Evolutionary conservation across 2,797 vertebrate species (phyloP).

Genomic region (Amblyraja radiata): DNA sequence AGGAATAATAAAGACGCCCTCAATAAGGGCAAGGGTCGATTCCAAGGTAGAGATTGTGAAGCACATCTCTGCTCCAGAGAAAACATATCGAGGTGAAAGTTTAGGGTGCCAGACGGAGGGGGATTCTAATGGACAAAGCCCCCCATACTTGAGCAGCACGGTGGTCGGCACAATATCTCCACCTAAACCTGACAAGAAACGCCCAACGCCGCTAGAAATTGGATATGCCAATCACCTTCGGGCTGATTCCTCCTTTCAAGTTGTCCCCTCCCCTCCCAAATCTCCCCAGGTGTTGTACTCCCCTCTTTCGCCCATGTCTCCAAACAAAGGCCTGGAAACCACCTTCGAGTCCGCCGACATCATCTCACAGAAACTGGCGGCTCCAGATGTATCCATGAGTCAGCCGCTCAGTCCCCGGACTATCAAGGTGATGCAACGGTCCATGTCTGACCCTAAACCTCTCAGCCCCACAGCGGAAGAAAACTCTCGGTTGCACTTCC

Average conservation of each 20-base stretch:
- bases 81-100: conserved; percentile 83
- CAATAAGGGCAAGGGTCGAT: conserved; percentile 74
- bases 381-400: conserved; percentile 75
- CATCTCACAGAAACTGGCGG: conserved; percentile 76
- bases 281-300: conserved; percentile 87
- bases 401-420: conserved; percentile 78
- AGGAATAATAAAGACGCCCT: conserved; percentile 82
- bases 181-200: conserved; percentile 75
- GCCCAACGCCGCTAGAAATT: conserved; percentile 77
- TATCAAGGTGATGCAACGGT: conserved; percentile 83
- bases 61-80: conserved; percentile 91
- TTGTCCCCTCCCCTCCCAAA: conserved; percentile 74
- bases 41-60: conserved; percentile 91
- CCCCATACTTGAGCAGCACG: conserved; percentile 50
- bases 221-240: conserved; percentile 82
- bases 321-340: conserved; percentile 79
- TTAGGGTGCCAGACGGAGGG: conserved; percentile 91
- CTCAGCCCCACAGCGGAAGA: conserved; percentile 86
- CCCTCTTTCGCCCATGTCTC: conserved; percentile 81
- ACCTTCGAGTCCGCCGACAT: conserved; percentile 70
- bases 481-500: conserved; percentile 78
- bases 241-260: conserved; percentile 70
- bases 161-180: conserved; percentile 60
- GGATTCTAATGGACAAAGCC: conserved; percentile 73
- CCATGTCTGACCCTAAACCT: conserved; percentile 88